Evolutionary conservation across 2,113 vertebrate species (phyloP).

Genomic region (Ovibos moschatus): DNA sequence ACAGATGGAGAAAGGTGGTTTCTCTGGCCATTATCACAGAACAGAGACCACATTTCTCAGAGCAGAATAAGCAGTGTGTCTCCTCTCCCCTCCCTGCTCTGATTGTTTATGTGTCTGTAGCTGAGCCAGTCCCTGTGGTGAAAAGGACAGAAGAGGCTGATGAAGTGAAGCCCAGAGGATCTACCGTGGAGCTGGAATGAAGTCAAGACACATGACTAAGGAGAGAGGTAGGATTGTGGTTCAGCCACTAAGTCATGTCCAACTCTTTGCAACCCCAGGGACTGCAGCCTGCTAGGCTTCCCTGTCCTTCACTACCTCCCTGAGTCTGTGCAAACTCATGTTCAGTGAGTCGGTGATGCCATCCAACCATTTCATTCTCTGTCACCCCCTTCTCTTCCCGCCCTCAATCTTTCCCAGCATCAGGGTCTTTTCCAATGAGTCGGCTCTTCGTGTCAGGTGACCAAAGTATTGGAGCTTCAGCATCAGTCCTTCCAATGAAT

Average conservation of each 20-base stretch:
- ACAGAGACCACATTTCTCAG: neutral
- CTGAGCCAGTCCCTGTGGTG: neutral
- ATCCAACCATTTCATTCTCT: neutral
- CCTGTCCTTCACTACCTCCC: neutral
- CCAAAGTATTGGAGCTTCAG: neutral
- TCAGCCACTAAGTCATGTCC: neutral
- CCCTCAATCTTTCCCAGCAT: neutral
- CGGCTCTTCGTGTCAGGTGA: accelerated
- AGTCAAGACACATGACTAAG: neutral
- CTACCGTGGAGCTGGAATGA: neutral
- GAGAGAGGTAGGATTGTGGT: neutral
- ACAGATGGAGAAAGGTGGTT: neutral
- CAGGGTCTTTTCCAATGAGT: neutral
- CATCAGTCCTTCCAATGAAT: neutral
- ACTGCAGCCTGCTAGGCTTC: neutral
- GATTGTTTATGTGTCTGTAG: neutral
- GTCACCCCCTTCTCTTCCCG: neutral
- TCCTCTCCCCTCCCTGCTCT: neutral
- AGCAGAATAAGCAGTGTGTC: neutral
- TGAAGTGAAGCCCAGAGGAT: neutral
- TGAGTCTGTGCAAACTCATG: neutral
- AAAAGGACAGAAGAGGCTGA: neutral
- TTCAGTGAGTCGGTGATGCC: neutral
- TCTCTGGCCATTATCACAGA: neutral
- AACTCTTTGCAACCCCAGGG: neutral